Evolutionary conservation across 92 coral and sea anemone genomes (phyloP).

Genomic region (Muricea muricata): DNA sequence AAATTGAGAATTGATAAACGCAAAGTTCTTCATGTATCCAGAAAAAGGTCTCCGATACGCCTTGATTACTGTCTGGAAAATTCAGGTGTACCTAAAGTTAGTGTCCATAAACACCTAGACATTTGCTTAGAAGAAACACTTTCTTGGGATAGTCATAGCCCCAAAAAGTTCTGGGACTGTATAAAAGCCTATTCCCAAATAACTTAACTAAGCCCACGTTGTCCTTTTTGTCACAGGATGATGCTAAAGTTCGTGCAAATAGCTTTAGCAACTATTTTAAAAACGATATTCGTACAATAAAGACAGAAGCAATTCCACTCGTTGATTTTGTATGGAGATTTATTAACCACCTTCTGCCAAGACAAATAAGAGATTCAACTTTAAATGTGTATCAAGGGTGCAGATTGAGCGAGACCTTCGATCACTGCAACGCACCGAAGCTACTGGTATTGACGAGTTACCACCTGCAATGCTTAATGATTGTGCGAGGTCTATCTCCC

Average conservation of each 20-base stretch:
- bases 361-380: not conserved
- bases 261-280: not conserved
- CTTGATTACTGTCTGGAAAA: too few relatives aligned
- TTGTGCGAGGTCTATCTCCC: not conserved
- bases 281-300: not conserved
- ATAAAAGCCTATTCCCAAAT: slow-evolving; percentile 26
- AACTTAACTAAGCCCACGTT: slow-evolving; percentile 2
- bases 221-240: not conserved
- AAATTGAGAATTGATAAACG: too few relatives aligned
- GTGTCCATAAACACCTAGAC: too few relatives aligned
- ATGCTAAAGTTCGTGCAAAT: not conserved
- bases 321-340: not conserved
- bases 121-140: too few relatives aligned
- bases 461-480: too few relatives aligned
- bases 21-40: too few relatives aligned
- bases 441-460: too few relatives aligned
- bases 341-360: not conserved
- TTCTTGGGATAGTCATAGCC: too few relatives aligned
- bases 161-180: slow-evolving; percentile 33
- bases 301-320: not conserved
- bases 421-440: too few relatives aligned
- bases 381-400: not conserved
- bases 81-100: too few relatives aligned
- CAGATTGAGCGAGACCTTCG: too few relatives aligned
- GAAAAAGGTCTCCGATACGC: too few relatives aligned